These are phyloP conservation scores for Andrena haemorrhoa DNA, from an alignment of 2,888 invertebrate species.

Conservation along the genomic window DNA sequence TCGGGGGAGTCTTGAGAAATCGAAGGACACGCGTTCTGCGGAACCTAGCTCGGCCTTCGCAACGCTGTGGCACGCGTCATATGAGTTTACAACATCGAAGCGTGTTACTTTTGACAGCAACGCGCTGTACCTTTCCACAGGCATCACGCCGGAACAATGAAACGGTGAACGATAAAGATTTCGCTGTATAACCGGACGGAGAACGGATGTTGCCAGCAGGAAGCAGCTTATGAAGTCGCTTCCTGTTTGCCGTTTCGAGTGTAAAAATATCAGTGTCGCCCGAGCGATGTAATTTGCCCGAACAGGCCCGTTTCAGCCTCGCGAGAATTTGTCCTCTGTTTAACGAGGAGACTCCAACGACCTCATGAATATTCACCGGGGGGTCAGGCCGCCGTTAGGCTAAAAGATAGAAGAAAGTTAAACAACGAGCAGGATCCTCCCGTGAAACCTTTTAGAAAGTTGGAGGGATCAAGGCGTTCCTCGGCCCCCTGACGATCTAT, in stretches of 20 bases:
- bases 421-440: slow-evolving; percentile 29
- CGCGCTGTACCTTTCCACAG: slow-evolving; percentile 8
- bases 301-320: slow-evolving; percentile 21
- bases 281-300: slow-evolving; percentile 39
- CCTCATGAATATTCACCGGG: slow-evolving; percentile 66
- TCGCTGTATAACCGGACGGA: slow-evolving; percentile 47
- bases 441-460: slow-evolving; percentile 55
- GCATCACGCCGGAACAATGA: slow-evolving; percentile 69
- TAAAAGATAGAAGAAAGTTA: slow-evolving; percentile 56
- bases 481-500: slow-evolving; percentile 44
- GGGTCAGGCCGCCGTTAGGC: slow-evolving; percentile 26
- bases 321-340: slow-evolving; percentile 61
- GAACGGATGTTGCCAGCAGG: slow-evolving; percentile 60
- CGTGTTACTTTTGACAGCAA: slow-evolving; percentile 6
- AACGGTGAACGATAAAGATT: slow-evolving; percentile 66
- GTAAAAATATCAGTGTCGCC: slow-evolving; percentile 46
- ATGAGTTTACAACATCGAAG: neutral
- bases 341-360: slow-evolving; percentile 49
- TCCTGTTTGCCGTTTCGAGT: slow-evolving; percentile 42
- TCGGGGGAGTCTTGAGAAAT: neutral
- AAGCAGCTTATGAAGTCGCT: slow-evolving; percentile 56
- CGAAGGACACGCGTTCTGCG: neutral
- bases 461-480: slow-evolving; percentile 24
- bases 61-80: neutral
- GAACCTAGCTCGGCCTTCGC: neutral